A percentile compares a stretch with the other conserved stretches of the same genome.
Evolutionary conservation across 2,797 vertebrate genomes (phyloP).

Genomic region (Schizopygopsis malacanthus): DNA sequence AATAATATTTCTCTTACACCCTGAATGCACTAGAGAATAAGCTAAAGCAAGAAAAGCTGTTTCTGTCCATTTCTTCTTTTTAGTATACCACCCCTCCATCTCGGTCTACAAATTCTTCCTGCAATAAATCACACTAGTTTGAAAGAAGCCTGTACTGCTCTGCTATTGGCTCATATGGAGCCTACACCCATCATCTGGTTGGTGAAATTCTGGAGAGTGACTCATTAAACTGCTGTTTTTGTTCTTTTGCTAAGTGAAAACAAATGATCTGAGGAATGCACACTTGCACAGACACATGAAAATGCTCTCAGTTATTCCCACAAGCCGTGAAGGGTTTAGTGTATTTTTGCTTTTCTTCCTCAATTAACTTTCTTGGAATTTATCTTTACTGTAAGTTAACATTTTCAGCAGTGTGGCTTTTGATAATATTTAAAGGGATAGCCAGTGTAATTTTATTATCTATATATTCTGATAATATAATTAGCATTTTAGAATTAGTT

Average conservation of each 20-base stretch:
- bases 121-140: constrained; percentile 49
- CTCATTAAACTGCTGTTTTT: constrained; percentile 39
- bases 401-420: neutral
- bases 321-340: constrained; percentile 32
- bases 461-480: neutral
- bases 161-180: constrained; percentile 56
- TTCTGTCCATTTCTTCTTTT: neutral
- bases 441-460: neutral
- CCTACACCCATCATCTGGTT: constrained; percentile 58
- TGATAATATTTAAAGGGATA: neutral
- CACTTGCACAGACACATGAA: constrained; percentile 9
- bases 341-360: neutral
- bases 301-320: constrained; percentile 20
- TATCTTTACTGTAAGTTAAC: neutral
- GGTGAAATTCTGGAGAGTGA: constrained; percentile 49
- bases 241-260: constrained; percentile 31
- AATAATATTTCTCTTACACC: neutral
- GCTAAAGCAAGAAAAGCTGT: neutral
- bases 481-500: neutral
- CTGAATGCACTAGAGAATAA: neutral
- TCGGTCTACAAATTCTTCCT: neutral
- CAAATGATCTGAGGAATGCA: constrained; percentile 45
- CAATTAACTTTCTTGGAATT: neutral
- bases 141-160: constrained; percentile 7
- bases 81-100: neutral